Evolutionary conservation across 2,797 vertebrate species (phyloP), one percentile per base, ranked within the genome.

Genomic region (Danio albolineatus): DNA sequence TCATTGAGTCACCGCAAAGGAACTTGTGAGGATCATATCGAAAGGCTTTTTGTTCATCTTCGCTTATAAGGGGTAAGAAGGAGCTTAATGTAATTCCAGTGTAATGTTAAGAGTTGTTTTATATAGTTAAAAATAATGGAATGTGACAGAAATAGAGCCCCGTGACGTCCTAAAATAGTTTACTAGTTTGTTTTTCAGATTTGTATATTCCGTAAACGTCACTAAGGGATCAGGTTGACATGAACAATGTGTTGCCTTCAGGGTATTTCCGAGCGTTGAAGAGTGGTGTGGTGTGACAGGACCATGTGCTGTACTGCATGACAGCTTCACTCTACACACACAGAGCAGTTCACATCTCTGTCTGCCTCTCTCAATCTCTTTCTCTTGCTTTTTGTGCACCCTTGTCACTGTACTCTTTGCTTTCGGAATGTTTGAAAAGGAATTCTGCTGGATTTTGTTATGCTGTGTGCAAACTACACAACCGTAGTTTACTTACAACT

Each of bases 241-340:
- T 64, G 59, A 72, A 64, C 69, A 79, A 64, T 73, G 48, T 72
- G 57, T 72, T 72, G 77, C 77, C 77, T 79, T 73, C 39, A 64
- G 69, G 77, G 77, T 79, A 72, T 79, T 79, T 73, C 69, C 67
- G 16, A 79, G 39, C 48, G 36, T 79, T 79, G 77, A 79, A 72
- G 57, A 62, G 56, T 54, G 56, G 76, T 78, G 64, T 78, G 66
- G 66, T 73, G 77, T 79, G 77, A 79, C 77, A 79, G 77, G 39
- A 65, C 77, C 77, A 79, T 79, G 77, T 79, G 77, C 57, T 72
- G 59, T 64, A 21, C 48, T 72, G 77, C 77, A 73, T 79, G 77
- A 79, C 77, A 72, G 67, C 77, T 79, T 79, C 67, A 64, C 48
- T 72, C 39, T 49, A 72, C 70, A 72, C 39, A 56, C 59, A 6